Conservation (phyloP, 2,888 invertebrate genomes). For the Sepioteuthis lessoniana region DNA sequence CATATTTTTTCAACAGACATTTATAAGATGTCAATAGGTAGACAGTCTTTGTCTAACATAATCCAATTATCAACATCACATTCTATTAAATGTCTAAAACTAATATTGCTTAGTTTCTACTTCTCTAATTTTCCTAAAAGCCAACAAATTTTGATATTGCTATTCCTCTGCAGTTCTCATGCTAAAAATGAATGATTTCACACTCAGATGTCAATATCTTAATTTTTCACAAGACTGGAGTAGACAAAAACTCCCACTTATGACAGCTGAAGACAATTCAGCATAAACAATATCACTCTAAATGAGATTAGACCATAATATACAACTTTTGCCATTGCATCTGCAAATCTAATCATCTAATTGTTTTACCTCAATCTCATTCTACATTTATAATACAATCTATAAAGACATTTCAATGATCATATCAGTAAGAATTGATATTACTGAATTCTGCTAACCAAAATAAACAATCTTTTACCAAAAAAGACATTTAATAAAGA, state of each 20-base stretch:
- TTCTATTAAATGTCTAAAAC: neutral
- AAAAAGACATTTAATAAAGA: neutral
- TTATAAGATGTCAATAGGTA: neutral
- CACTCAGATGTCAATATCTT: neutral
- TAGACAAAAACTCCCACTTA: neutral
- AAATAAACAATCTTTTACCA: neutral
- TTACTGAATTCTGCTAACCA: neutral
- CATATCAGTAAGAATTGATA: neutral
- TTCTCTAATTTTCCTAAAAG: neutral
- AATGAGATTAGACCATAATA: neutral
- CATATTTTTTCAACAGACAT: neutral
- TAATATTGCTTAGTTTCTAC: neutral
- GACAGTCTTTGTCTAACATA: neutral
- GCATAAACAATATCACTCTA: neutral
- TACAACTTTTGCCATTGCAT: neutral
- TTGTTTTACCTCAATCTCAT: constrained; percentile 33
- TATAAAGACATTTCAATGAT: neutral
- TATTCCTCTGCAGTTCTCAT: too few relatives aligned
- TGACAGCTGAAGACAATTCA: neutral
- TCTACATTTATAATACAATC: neutral
- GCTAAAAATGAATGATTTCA: too few relatives aligned
- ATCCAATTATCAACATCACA: neutral
- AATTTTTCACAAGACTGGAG: neutral
- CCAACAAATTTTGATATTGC: neutral
- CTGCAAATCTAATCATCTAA: neutral